Evolutionary conservation across 2,888 invertebrate genomes (phyloP).

Genomic region (Pterostichus niger): DNA sequence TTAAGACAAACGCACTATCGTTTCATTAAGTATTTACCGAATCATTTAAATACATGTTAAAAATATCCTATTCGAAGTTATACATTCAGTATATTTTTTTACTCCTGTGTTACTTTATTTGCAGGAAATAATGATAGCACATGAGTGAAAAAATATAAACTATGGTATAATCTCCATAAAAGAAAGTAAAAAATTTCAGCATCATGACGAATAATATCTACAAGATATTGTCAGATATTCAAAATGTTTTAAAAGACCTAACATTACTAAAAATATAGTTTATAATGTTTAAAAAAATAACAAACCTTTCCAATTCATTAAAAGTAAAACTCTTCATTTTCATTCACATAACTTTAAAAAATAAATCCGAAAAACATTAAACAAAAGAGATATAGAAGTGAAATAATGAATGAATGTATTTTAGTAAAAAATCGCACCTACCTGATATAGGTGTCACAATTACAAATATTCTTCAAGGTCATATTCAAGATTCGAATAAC

Average conservation of each 20-base stretch:
- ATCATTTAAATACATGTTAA: no score
- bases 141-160: no score
- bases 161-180: no score
- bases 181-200: no score
- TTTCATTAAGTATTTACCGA: no score
- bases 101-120: no score
- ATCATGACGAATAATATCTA: background rate
- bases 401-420: conserved; percentile 11
- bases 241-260: background rate
- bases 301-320: background rate
- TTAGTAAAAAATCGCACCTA: conserved; percentile 43
- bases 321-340: background rate
- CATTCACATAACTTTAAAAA: background rate
- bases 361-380: background rate
- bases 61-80: no score
- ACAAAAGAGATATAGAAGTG: background rate
- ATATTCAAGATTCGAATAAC: conserved; percentile 10
- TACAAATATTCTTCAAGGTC: conserved; percentile 10
- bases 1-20: no score
- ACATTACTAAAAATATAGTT: background rate
- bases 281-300: background rate
- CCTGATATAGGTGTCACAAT: conserved; percentile 18
- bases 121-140: no score
- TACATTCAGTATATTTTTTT: no score
- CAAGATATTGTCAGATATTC: background rate